A percentile compares a stretch with the other conserved stretches of the same genome.
phyloP scores from a whole-genome alignment of 2,113 vertebrate genomes.

The Lagenorhynchus albirostris region DNA sequence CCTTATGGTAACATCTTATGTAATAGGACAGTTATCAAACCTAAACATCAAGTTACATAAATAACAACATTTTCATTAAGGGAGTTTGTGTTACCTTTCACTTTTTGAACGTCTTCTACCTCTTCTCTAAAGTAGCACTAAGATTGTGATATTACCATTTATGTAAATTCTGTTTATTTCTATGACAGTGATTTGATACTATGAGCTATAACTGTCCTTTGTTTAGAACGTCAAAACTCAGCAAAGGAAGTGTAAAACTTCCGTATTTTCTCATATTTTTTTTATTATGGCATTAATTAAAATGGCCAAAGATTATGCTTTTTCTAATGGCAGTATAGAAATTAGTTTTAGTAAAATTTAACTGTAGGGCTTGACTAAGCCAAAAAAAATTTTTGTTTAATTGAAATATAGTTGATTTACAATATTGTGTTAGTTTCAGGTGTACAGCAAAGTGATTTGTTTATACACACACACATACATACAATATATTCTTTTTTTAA shows the following conservation, averaged over 20 bases:
- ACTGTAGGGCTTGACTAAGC: neutral
- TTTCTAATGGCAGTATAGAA: neutral
- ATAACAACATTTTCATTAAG: neutral
- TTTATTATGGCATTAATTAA: neutral
- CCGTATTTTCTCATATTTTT: neutral
- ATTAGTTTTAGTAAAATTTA: neutral
- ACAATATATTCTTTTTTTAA: neutral
- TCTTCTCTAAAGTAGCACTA: neutral
- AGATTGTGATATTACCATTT: neutral
- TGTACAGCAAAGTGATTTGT: neutral
- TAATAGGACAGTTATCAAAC: neutral
- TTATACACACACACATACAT: neutral
- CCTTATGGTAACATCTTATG: neutral
- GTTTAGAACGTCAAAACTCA: neutral
- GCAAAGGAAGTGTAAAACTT: neutral
- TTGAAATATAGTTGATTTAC: neutral
- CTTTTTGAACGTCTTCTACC: neutral
- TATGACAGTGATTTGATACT: neutral
- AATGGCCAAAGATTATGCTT: neutral
- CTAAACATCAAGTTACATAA: neutral
- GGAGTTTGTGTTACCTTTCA: neutral
- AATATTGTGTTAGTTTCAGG: neutral
- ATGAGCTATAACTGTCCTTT: neutral
- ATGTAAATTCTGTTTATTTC: neutral
- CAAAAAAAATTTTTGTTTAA: neutral